Evolutionary conservation across 2,888 invertebrate species (phyloP).

Genomic region (Cheilosia vulpina): DNA sequence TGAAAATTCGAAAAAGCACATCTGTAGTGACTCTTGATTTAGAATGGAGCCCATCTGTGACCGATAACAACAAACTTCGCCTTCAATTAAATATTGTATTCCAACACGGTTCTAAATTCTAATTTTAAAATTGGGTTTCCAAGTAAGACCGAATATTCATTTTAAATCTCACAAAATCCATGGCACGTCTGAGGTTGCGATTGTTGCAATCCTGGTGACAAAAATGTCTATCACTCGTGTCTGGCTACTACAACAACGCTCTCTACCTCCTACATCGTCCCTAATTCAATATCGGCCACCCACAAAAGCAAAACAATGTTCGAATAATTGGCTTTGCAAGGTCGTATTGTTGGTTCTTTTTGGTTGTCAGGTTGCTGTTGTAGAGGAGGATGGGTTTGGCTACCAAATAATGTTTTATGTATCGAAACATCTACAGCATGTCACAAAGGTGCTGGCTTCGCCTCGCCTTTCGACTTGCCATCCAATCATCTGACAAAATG

Average conservation of each 20-base stretch:
- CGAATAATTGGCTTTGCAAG: neutral
- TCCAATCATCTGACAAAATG: conserved; percentile 1
- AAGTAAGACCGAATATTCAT: neutral
- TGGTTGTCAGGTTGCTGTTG: neutral
- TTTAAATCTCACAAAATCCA: neutral
- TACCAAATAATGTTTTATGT: neutral
- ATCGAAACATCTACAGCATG: neutral
- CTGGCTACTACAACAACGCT: neutral
- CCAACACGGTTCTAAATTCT: too few species aligned
- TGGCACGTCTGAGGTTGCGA: neutral
- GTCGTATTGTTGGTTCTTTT: neutral
- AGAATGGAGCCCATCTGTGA: too few species aligned
- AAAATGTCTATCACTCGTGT: too few species aligned
- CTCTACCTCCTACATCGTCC: neutral
- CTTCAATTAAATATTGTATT: too few species aligned
- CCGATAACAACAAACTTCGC: too few species aligned
- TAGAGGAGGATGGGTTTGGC: neutral
- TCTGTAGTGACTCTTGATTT: too few species aligned
- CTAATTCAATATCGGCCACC: neutral
- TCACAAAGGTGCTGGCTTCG: neutral
- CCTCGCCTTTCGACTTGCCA: neutral
- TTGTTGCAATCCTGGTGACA: neutral
- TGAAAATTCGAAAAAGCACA: too few species aligned
- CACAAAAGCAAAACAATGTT: neutral
- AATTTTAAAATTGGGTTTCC: neutral